Conservation (phyloP, 2,797 vertebrate genomes). For the Spondyliosoma cantharus region DNA sequence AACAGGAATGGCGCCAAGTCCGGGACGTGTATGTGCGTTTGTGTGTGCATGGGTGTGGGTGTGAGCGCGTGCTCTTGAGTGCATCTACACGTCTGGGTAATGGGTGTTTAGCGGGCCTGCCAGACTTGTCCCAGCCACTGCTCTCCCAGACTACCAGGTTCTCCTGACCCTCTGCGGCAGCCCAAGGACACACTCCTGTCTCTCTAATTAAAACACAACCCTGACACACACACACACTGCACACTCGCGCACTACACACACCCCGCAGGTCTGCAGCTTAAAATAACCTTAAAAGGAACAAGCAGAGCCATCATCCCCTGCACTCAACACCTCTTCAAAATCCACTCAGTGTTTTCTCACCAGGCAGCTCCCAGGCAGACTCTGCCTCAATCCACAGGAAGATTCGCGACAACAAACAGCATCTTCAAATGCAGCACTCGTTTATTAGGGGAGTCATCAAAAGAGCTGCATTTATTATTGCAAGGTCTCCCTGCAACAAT, state of each 20-base stretch:
- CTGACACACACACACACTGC: conserved; percentile 61
- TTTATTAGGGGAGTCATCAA: conserved; percentile 56
- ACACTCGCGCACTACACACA: conserved; percentile 45
- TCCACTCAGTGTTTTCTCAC: conserved; percentile 76
- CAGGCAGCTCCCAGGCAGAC: conserved; percentile 70
- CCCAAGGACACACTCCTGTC: conserved; percentile 84
- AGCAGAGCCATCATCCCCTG: conserved; percentile 76
- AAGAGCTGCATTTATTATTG: conserved; percentile 62
- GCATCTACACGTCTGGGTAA: conserved; percentile 75
- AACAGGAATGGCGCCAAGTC: conserved; percentile 73
- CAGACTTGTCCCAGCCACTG: conserved; percentile 76
- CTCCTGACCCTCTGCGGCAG: conserved; percentile 80
- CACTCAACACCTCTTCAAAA: conserved; percentile 82
- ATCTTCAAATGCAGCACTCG: conserved; percentile 47
- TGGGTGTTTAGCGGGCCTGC: conserved; percentile 81
- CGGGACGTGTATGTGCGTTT: conserved; percentile 22
- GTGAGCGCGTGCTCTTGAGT: conserved; percentile 42
- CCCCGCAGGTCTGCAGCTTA: conserved; percentile 79
- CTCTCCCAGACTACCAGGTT: conserved; percentile 77
- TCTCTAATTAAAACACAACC: conserved; percentile 87
- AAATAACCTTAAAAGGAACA: conserved; percentile 83
- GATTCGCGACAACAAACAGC: conserved; percentile 61
- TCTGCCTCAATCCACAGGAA: conserved; percentile 64
- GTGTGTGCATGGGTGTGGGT: conserved; percentile 37
- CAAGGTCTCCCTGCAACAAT: conserved; percentile 48